Conservation (phyloP, 2,113 vertebrate species). For the Malurus alboscapulatus region DNA sequence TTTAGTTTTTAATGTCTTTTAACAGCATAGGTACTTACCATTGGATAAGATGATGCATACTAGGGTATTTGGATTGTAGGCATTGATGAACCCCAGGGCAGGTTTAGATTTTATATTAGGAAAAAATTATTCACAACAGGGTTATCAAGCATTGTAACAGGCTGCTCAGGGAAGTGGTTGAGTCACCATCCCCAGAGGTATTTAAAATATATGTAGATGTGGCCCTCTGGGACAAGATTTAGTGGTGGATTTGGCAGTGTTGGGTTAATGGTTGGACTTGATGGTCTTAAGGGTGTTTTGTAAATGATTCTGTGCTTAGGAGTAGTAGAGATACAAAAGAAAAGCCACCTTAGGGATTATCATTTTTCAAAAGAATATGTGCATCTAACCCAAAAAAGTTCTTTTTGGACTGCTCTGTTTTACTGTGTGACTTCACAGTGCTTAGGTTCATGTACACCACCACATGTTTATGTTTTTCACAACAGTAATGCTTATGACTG, state of each 20-base stretch:
- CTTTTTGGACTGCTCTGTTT: background rate
- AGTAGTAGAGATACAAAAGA: background rate
- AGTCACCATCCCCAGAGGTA: background rate
- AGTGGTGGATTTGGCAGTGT: background rate
- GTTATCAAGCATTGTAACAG: background rate
- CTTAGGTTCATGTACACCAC: background rate
- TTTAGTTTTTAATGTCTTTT: rapidly evolving
- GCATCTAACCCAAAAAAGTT: background rate
- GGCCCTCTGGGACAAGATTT: background rate
- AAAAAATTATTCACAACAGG: background rate
- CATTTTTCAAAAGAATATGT: background rate
- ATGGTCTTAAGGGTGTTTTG: background rate
- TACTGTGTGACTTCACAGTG: background rate
- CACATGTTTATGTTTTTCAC: background rate
- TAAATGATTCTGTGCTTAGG: background rate
- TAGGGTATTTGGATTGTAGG: background rate
- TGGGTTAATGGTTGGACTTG: background rate
- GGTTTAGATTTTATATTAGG: background rate
- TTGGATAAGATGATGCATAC: background rate
- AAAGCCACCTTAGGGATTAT: background rate
- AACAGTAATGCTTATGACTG: background rate
- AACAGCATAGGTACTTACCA: background rate
- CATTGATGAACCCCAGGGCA: background rate
- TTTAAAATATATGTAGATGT: background rate
- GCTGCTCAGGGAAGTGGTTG: background rate